Base-by-base conservation (phyloP, 2,113 vertebrate genomes). In the Gallinago media region DNA sequence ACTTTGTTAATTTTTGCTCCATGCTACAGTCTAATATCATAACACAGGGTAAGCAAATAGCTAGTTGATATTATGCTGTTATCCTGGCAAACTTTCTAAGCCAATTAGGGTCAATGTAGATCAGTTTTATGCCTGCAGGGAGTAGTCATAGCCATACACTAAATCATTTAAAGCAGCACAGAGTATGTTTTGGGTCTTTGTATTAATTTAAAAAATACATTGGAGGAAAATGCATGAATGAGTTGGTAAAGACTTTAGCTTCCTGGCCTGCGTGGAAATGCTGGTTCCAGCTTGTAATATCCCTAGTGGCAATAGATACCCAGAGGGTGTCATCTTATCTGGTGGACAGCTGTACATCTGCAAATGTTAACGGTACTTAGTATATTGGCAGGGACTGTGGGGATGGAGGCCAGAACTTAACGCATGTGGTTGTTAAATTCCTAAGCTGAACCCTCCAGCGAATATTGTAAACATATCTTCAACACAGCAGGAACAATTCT, bases 401-500 rank as follows among this genome's bases (percentile, higher is more conserved):
- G 70, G 44, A 82, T 34, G 19, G n/a, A 84, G 56, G 84, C 92
- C 81, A 94, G 67, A 78, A 93, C 18, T 91, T 87, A 81, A 81
- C 10, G 13, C 36, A 66, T 1, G 7, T 38, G 9, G 31, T 32
- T 83, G 80, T 65, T 95, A 91, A 94, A 93, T 94, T 92, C 76
- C 84, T 80, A 62, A 94, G 13, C 56, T 68, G 50, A 94, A 52
- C 38, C 50, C 88, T 96, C 68, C 65, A 97, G 79, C 1, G 11
- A 83, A 88, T 90, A 65, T 49, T 74, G 50, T 67, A 89, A 76
- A 90, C 25, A 44, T 74, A 83, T 81, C 93, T 96, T 82, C 84
- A 46, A 52, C 92, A 73, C 86, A 94, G 67, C 71, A 91, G 77
- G 92, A 68, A 25, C 62, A 88, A 92, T 96, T 94, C 88, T 81